Evolutionary conservation across 2,888 invertebrate species (phyloP).

Genomic region (Pollenia labialis): DNA sequence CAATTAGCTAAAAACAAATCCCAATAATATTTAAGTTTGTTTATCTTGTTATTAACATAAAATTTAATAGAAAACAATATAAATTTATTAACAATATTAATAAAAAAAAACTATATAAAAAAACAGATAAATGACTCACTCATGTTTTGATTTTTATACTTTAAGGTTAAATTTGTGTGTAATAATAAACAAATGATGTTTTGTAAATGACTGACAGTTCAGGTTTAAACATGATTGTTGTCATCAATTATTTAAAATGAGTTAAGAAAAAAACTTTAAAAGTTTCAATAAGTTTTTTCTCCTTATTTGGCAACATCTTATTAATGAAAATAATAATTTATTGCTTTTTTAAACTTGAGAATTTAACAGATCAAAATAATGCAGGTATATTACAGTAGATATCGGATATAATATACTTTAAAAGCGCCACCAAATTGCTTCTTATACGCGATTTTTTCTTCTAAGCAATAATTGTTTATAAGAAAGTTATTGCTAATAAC

Average conservation of each 20-base stretch:
- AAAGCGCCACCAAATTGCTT: too few relatives aligned
- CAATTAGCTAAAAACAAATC: background rate
- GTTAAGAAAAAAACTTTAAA: conserved; percentile 6
- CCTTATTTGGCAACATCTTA: conserved; percentile 48
- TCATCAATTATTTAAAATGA: background rate
- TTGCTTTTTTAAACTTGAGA: conserved; percentile 1
- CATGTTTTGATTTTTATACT: conserved; percentile 2
- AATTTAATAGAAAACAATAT: background rate
- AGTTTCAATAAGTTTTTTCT: conserved; percentile 8
- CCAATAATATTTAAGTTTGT: conserved; percentile 39
- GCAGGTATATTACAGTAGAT: too few relatives aligned
- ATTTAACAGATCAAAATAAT: background rate
- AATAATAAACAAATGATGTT: conserved; percentile 38
- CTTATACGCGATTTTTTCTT: too few relatives aligned
- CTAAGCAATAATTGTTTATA: too few relatives aligned
- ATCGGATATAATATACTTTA: too few relatives aligned
- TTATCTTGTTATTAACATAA: conserved; percentile 8
- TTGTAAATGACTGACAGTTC: conserved; percentile 35
- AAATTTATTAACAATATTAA: background rate
- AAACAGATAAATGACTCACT: conserved; percentile 41
- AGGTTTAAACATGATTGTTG: conserved; percentile 35
- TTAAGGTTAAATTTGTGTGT: conserved; percentile 42
- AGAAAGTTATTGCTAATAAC: too few relatives aligned
- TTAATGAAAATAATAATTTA: conserved; percentile 15
- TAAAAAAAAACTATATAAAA: background rate